These are phyloP conservation scores for Calycopis cecrops DNA, from an alignment of 1,140 invertebrate genomes.

Conservation along the genomic window DNA sequence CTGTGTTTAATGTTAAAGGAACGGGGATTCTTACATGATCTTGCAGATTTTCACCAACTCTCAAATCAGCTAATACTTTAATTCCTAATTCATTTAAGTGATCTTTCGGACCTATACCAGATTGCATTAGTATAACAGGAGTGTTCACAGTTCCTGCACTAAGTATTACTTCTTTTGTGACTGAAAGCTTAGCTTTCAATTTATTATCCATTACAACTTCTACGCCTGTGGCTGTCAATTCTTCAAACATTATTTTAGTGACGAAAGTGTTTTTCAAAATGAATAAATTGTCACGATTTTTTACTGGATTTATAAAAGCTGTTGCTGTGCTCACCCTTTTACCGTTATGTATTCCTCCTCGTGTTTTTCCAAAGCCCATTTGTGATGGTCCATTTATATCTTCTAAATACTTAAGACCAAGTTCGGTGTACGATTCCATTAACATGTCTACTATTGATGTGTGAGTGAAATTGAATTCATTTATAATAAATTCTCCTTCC, in stretches of 20 bases:
- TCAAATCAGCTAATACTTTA: slow-evolving; percentile 78
- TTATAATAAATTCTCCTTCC: slow-evolving; percentile 53
- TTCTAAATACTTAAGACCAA: slow-evolving; percentile 52
- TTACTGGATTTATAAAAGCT: slow-evolving; percentile 77
- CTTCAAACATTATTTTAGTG: slow-evolving; percentile 40
- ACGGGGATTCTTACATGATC: slow-evolving; percentile 84
- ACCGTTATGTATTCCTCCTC: slow-evolving; percentile 72
- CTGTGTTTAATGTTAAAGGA: slow-evolving; percentile 76
- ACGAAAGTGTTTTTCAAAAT: slow-evolving; percentile 72
- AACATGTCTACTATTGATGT: slow-evolving; percentile 46
- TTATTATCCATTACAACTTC: slow-evolving; percentile 53
- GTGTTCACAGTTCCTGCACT: slow-evolving; percentile 83
- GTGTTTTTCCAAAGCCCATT: slow-evolving; percentile 67
- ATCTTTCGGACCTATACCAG: slow-evolving; percentile 52
- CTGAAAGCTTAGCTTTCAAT: slow-evolving; percentile 67
- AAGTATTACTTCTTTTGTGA: slow-evolving; percentile 82
- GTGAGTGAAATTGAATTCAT: slow-evolving; percentile 54
- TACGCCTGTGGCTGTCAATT: slow-evolving; percentile 36
- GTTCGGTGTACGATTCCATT: slow-evolving; percentile 58
- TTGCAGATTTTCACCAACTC: slow-evolving; percentile 84
- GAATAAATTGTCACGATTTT: slow-evolving; percentile 80
- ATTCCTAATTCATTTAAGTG: slow-evolving; percentile 78
- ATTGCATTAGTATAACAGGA: slow-evolving; percentile 75
- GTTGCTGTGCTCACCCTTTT: slow-evolving; percentile 78
- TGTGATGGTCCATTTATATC: slow-evolving; percentile 69